Conservation (phyloP, 1,140 invertebrate genomes). For the Lordiphosa collinella region DNA sequence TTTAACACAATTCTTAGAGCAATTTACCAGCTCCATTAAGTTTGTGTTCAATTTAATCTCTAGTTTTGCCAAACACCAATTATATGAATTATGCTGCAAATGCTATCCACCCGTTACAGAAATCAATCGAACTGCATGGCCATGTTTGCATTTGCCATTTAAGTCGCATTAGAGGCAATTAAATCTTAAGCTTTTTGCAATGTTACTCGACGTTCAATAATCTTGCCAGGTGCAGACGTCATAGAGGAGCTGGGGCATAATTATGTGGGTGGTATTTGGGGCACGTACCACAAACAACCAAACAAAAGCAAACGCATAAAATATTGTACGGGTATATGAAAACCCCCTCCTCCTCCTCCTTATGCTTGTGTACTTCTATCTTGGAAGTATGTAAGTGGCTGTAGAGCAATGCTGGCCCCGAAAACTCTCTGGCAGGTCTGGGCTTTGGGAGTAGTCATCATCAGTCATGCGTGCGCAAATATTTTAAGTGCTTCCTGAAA, state of each 20-base stretch:
- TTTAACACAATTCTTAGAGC: too few relatives aligned
- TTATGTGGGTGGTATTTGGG: slow-evolving; percentile 54
- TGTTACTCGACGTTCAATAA: slow-evolving; percentile 50
- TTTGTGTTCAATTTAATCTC: too few relatives aligned
- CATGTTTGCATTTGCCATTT: slow-evolving; percentile 52
- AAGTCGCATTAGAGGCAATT: slow-evolving; percentile 40
- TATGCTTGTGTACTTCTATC: too few relatives aligned
- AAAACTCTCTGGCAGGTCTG: slow-evolving; percentile 11
- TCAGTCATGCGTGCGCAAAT: slow-evolving; percentile 74
- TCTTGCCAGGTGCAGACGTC: slow-evolving; percentile 21
- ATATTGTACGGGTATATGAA: slow-evolving; percentile 20
- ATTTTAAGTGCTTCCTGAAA: slow-evolving; percentile 74
- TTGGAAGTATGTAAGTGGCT: too few relatives aligned
- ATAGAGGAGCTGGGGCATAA: slow-evolving; percentile 27
- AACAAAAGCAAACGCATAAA: slow-evolving; percentile 48
- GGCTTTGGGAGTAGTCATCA: slow-evolving; percentile 47
- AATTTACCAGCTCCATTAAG: too few relatives aligned
- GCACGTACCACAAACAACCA: slow-evolving; percentile 44
- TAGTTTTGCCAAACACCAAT: too few relatives aligned
- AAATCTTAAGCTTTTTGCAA: slow-evolving; percentile 27
- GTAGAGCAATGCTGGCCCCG: neutral
- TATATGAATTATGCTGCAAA: neutral
- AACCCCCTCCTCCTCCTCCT: neutral
- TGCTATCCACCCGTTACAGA: slow-evolving; percentile 17
- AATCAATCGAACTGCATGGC: slow-evolving; percentile 4